Base-by-base conservation (phyloP, 2,888 invertebrate genomes). In the Callyntrura sp. region DNA sequence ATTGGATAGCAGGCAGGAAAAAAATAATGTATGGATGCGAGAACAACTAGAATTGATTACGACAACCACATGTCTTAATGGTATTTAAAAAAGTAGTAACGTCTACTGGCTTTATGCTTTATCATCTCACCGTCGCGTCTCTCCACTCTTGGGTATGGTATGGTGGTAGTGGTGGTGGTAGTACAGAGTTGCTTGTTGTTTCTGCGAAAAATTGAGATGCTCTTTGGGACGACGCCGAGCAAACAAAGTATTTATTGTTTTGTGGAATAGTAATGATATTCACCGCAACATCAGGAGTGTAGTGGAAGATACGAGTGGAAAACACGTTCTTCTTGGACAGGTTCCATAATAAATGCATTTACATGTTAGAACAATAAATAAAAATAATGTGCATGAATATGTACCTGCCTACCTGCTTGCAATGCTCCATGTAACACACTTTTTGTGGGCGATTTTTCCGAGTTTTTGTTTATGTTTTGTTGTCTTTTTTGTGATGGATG, bases 21-120 rank as follows among this genome's bases (percentile, higher is more conserved):
- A 82, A n/a, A 79, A 57, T 35, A 55, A 81, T 45, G 23, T 23
- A 62, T 62, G 81, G 20, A 79, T 57, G 17, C 28, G 78, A 81
- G 48, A 81, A 60, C 81, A 81, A 81, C 60, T 45, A 70, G 55
- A 84, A 84, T 84, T 70, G 84, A 84, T 68, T 70, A 55, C 68
- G 70, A 84, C 55, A 55, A 84, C 65, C 65, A 55, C 73, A 78
- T 78, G 76, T 85, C 76, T 85, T 60, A 78, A 78, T 76, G 51
- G 23, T 11, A 57, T 48, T 62, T 28, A 65, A 48, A 68, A 51
- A 65, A 82, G 62, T 86, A 25, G 28, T 68, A 62, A 65, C 79
- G 68, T 78, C 79, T 86, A 28, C 73, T 81, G 51, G 55, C 55
- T 28, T n/a, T 51, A 35, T 68, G 62, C 62, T 14, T 25, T 25